These are phyloP conservation scores for Minunthozetes semirufus DNA, from an alignment of 2,888 invertebrate genomes.

Conservation along the genomic window DNA sequence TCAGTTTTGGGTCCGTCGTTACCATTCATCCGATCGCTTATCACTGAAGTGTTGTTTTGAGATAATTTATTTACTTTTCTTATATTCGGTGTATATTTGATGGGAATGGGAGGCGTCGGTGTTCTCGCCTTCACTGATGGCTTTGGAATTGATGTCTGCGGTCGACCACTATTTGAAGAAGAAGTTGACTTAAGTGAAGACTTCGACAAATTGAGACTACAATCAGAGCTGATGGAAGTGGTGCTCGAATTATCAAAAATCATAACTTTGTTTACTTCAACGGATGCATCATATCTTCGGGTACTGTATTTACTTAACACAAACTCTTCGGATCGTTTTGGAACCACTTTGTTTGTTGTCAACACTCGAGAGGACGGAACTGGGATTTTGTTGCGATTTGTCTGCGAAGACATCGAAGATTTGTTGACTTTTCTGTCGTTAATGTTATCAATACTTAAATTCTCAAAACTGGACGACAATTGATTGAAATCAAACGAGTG, in stretches of 20 bases:
- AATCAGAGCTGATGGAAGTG: conserved; percentile 18
- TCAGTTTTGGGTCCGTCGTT: neutral
- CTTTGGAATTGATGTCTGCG: conserved; percentile 4
- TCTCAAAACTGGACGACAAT: conserved; percentile 1
- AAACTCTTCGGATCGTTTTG: neutral
- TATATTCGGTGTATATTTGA: neutral
- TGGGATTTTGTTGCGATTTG: conserved; percentile 19
- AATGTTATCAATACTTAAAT: neutral
- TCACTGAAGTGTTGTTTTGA: neutral
- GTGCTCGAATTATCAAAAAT: conserved; percentile 10
- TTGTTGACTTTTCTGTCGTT: neutral
- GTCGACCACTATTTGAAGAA: neutral
- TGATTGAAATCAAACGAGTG: neutral
- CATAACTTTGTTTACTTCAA: conserved; percentile 9
- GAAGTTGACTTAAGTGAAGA: conserved; percentile 13
- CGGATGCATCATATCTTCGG: neutral
- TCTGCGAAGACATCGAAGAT: conserved; percentile 21
- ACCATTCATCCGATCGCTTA: neutral
- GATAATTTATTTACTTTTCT: neutral
- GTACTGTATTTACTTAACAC: neutral
- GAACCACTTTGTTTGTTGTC: conserved; percentile 10
- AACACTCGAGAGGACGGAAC: neutral
- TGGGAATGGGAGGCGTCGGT: conserved; percentile 20
- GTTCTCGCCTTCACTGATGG: neutral
- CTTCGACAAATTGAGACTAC: conserved; percentile 26